Conservation (phyloP, 23 tunicate genomes). For the Clavelina lepadiformis region DNA sequence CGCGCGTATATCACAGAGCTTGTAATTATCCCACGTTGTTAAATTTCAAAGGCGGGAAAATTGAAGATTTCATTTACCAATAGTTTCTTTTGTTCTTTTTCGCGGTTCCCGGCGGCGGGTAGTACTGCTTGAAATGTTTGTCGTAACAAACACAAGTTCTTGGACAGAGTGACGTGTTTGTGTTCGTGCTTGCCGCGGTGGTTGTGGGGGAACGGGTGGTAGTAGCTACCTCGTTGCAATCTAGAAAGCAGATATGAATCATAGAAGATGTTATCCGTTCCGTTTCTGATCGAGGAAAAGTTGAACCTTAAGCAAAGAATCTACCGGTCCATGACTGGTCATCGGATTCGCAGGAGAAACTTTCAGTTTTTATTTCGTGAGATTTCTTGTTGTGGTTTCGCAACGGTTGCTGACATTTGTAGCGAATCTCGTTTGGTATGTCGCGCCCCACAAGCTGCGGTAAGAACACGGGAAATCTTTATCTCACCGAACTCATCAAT, state of each 20-base stretch:
- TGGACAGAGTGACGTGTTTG: conserved; percentile 9
- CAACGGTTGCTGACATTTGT: conserved; percentile 46
- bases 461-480: background rate
- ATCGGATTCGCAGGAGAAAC: conserved; percentile 23
- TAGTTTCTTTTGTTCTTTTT: background rate
- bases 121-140: conserved; percentile 28
- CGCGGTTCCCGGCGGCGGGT: background rate
- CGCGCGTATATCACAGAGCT: too few relatives aligned
- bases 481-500: too few relatives aligned
- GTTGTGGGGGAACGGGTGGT: too few relatives aligned
- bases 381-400: conserved; percentile 46
- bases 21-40: too few relatives aligned
- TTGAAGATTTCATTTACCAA: background rate
- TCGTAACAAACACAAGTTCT: conserved; percentile 42
- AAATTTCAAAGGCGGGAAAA: background rate
- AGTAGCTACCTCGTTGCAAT: too few relatives aligned
- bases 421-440: conserved; percentile 28
- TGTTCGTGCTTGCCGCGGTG: background rate
- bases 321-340: conserved; percentile 44
- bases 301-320: background rate
- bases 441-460: conserved; percentile 31
- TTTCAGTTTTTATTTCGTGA: conserved; percentile 11
- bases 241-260: too few relatives aligned
- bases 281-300: too few relatives aligned
- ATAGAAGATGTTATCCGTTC: too few relatives aligned